Percentiles rank a stretch among this genome's conserved stretches.
These are phyloP conservation scores for Felis chaus DNA, from an alignment of 2,113 vertebrate genomes.

Conservation along the genomic window DNA sequence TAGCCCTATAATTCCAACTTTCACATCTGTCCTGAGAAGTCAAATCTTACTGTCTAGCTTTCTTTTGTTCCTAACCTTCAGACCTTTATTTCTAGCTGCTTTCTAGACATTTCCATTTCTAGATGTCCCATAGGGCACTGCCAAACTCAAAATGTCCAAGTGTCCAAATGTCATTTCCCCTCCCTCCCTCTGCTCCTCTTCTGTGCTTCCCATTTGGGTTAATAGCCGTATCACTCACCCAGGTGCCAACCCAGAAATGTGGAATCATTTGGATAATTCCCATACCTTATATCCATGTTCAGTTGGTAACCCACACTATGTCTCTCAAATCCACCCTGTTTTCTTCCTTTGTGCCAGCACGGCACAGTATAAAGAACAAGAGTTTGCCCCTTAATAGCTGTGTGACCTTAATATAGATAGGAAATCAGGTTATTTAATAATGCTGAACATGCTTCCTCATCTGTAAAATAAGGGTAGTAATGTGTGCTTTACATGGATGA, in stretches of 20 bases:
- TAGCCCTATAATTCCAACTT: background rate
- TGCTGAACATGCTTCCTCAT: slow-evolving; percentile 28
- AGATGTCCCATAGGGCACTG: background rate
- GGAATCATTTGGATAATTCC: background rate
- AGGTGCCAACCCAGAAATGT: background rate
- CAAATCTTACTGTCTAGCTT: background rate
- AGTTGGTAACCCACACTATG: background rate
- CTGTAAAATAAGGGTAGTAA: slow-evolving; percentile 29
- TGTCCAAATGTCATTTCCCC: background rate
- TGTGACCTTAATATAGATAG: slow-evolving; percentile 4
- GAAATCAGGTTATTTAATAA: background rate
- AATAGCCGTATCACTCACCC: background rate
- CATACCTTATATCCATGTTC: background rate
- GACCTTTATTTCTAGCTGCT: slow-evolving; percentile 20
- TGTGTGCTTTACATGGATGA: background rate
- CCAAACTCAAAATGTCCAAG: background rate
- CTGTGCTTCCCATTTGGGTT: background rate
- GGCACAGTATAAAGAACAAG: background rate
- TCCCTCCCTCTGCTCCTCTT: background rate
- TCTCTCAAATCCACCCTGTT: background rate
- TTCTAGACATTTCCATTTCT: background rate
- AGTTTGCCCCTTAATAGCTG: background rate
- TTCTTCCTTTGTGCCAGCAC: background rate
- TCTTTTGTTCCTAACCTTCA: slow-evolving; percentile 9
- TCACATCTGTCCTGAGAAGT: background rate